These are phyloP conservation scores for Xestia c-nigrum DNA, from an alignment of 2,888 invertebrate genomes.

Conservation along the genomic window DNA sequence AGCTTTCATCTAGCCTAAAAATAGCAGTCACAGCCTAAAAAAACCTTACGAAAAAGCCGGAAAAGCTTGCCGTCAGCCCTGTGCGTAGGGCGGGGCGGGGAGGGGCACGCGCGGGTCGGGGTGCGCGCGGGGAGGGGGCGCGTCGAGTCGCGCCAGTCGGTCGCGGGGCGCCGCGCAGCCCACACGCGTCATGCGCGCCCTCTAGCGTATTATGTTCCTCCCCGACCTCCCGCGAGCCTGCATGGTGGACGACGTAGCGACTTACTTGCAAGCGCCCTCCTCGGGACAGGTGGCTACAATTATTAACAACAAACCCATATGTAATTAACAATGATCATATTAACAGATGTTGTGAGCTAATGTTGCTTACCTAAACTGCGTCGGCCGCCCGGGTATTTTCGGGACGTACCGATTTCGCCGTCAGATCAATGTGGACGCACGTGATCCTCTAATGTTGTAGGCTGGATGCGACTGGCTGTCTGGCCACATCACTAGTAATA, in stretches of 20 bases:
- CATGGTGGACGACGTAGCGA: slow-evolving; percentile 99
- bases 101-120: slow-evolving; percentile 67
- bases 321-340: slow-evolving; percentile 91
- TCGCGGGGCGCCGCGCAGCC: slow-evolving; percentile 89
- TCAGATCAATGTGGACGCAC: slow-evolving; percentile 82
- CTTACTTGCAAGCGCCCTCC: slow-evolving; percentile 98
- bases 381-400: slow-evolving; percentile 90
- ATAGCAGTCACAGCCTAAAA: slow-evolving; percentile 51
- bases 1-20: slow-evolving; percentile 60
- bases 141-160: slow-evolving; percentile 82
- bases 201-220: slow-evolving; percentile 95
- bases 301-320: slow-evolving; percentile 90
- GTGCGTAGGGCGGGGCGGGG: slow-evolving; percentile 74
- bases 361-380: slow-evolving; percentile 88
- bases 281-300: slow-evolving; percentile 96
- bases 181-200: slow-evolving; percentile 88
- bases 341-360: slow-evolving; percentile 91
- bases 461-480: slow-evolving; percentile 68
- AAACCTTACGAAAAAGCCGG: slow-evolving; percentile 69
- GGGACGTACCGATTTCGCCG: slow-evolving; percentile 82
- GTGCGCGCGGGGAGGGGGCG: slow-evolving; percentile 65
- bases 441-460: slow-evolving; percentile 77
- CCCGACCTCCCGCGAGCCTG: slow-evolving; percentile 98
- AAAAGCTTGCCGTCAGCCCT: slow-evolving; percentile 83
- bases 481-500: slow-evolving; percentile 63